Conservation (phyloP, 1,140 invertebrate species). For the Agrypnia vestita region DNA sequence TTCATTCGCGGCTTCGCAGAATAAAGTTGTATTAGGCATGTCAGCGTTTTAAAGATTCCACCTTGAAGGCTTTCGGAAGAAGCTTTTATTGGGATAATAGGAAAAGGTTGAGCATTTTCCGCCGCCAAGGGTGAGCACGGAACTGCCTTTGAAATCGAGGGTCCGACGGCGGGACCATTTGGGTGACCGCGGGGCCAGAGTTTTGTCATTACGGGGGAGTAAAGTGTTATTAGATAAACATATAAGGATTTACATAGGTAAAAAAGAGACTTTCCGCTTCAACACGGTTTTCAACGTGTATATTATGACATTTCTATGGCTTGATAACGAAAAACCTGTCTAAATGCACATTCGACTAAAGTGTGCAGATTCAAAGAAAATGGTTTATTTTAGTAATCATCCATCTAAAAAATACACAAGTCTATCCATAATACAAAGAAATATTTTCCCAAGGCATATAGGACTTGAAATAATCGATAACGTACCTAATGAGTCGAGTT, state of each 20-base stretch:
- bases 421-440: too few species aligned
- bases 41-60: conserved; percentile 46
- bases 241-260: conserved; percentile 28
- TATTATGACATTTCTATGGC: too few species aligned
- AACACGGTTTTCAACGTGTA: too few species aligned
- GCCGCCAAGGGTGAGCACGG: not conserved
- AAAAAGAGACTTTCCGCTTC: too few species aligned
- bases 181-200: not conserved
- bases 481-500: too few species aligned
- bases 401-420: too few species aligned
- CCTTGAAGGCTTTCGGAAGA: conserved; percentile 34
- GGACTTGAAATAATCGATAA: too few species aligned
- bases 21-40: conserved; percentile 49
- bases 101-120: conserved; percentile 48
- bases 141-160: not conserved
- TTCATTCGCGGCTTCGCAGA: conserved; percentile 16
- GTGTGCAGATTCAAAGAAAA: too few species aligned
- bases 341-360: too few species aligned
- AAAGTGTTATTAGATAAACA: conserved; percentile 35
- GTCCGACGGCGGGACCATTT: not conserved
- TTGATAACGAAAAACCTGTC: too few species aligned
- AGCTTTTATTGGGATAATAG: conserved; percentile 50
- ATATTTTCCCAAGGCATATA: too few species aligned
- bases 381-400: too few species aligned
- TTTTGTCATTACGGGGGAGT: conserved; percentile 26